Conservation (phyloP, 2,888 invertebrate genomes). For the Apamea crenata region DNA sequence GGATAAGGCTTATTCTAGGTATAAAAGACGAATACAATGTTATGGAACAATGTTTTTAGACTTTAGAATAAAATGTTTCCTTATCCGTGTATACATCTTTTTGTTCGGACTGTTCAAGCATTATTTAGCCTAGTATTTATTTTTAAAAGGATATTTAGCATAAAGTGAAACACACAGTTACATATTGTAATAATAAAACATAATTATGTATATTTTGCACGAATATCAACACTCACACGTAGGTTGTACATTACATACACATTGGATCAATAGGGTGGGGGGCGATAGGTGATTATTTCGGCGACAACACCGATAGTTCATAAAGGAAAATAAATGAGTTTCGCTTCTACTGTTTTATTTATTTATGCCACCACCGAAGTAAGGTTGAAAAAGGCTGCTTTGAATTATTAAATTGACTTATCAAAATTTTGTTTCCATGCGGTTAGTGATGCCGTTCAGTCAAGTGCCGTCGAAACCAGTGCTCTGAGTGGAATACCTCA, state of each 20-base stretch:
- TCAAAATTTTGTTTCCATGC: background rate
- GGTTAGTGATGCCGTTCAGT: background rate
- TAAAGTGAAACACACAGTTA: conserved; percentile 1
- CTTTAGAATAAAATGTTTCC: background rate
- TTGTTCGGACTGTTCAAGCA: too few species aligned
- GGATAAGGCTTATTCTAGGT: too few species aligned
- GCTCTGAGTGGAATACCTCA: background rate
- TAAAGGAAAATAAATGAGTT: background rate
- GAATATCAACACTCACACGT: background rate
- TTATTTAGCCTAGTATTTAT: background rate
- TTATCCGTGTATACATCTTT: background rate
- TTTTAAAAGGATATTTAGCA: background rate
- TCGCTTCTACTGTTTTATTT: background rate
- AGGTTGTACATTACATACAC: background rate
- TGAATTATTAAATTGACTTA: background rate
- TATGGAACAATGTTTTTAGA: background rate
- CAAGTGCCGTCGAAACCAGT: background rate
- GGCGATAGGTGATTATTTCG: background rate
- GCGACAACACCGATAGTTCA: background rate
- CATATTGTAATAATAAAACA: background rate
- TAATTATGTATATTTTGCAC: background rate
- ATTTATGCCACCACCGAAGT: conserved; percentile 6
- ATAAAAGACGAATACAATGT: background rate
- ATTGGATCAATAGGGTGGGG: background rate
- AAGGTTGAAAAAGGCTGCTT: conserved; percentile 4